A percentile compares a stretch with the other conserved stretches of the same genome.
Evolutionary conservation across 2,113 vertebrate species (phyloP).

Genomic region (Tragelaphus strepsiceros): DNA sequence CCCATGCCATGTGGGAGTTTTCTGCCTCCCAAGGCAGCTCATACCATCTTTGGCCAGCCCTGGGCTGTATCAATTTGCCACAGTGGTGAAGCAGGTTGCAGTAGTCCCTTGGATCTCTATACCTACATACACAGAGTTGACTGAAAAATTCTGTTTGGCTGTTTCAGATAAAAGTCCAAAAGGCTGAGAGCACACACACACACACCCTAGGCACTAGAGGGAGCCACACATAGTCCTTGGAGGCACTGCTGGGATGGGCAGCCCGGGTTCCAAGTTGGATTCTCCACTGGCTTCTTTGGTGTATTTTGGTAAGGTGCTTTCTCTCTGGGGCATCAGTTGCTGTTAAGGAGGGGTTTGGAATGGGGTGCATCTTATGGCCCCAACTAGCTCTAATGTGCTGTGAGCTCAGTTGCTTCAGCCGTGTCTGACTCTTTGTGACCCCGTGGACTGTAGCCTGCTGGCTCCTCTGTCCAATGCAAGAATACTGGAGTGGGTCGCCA

Average conservation of each 20-base stretch:
- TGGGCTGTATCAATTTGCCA: background rate
- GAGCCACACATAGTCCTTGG: background rate
- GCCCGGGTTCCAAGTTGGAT: background rate
- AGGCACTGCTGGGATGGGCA: fast-evolving
- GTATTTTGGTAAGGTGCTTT: background rate
- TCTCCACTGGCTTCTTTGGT: background rate
- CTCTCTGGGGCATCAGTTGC: background rate
- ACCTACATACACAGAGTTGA: background rate
- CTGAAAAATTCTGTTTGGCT: background rate
- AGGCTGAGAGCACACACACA: background rate
- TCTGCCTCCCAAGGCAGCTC: background rate
- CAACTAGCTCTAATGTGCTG: background rate
- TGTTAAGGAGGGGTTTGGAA: background rate
- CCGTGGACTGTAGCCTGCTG: background rate
- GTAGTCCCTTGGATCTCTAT: background rate
- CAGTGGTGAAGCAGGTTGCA: background rate
- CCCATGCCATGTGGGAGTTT: background rate
- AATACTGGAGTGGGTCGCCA: background rate
- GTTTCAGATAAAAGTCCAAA: background rate
- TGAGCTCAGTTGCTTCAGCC: background rate
- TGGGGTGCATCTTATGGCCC: background rate
- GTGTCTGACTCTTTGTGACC: background rate
- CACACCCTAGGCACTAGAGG: background rate
- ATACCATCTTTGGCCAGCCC: background rate
- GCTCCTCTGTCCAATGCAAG: background rate